Evolutionary conservation across 2,888 invertebrate genomes (phyloP).

Genomic region (Mesopsocus fuscifrons): DNA sequence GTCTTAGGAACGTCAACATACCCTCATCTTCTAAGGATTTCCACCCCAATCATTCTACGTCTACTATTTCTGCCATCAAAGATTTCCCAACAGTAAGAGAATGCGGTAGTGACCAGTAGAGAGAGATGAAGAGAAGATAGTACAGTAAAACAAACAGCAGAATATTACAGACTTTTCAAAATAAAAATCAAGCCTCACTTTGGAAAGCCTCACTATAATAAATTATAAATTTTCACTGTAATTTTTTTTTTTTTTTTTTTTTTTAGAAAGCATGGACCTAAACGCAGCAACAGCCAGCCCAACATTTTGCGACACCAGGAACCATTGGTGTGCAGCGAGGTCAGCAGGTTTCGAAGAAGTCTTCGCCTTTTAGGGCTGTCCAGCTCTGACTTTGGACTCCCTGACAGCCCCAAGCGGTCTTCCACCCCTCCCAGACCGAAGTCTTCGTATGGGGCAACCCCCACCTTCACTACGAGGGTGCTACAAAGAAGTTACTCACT

Average conservation of each 20-base stretch:
- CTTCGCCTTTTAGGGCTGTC: neutral
- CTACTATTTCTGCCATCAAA: no score
- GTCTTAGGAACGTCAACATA: no score
- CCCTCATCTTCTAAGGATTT: no score
- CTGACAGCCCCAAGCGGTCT: neutral
- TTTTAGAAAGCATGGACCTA: neutral
- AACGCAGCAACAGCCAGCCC: conserved; percentile 1
- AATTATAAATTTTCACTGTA: no score
- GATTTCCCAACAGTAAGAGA: no score
- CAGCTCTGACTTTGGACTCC: neutral
- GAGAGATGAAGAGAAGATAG: no score
- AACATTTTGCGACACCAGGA: neutral
- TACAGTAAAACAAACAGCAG: no score
- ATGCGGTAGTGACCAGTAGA: no score
- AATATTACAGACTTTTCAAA: no score
- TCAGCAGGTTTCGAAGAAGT: conserved; percentile 4
- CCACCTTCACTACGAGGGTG: conserved; percentile 12
- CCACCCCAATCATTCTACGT: no score
- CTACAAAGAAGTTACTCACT: conserved; percentile 13
- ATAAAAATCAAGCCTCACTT: neutral
- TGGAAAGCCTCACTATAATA: no score
- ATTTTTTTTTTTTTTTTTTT: no score
- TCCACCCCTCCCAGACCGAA: neutral
- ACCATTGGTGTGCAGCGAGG: neutral
- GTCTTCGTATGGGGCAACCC: neutral